Base-by-base conservation (phyloP, 2,113 vertebrate species). In the Semicossyphus pulcher region DNA sequence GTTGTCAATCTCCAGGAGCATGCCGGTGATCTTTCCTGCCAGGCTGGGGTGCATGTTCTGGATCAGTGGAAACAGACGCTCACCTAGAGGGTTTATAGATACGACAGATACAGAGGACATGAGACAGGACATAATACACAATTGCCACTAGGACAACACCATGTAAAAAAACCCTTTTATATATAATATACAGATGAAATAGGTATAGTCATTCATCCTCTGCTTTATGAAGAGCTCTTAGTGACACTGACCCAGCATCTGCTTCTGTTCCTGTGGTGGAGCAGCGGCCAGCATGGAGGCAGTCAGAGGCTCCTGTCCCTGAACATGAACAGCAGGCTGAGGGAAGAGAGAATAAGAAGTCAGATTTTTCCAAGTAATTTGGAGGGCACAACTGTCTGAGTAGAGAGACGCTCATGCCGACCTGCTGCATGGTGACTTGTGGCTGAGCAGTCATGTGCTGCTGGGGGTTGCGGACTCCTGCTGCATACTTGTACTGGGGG, bases 1-100 rank as follows among this genome's bases (percentile, higher is more conserved):
- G 89, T 99, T 99, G 92, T 99, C 97, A 66, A 99, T 99, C 92
- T 99, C 97, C 92, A 99, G 74, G 84, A 99, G 84, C 97, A 99
- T 99, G 68, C 97, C 97, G 23, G 97, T 99, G 92, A 99, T 99
- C 91, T 99, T 99, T 72, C 97, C 97, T 68, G 97, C 97, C 92
- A 99, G 94, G 88, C 91, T 96, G 56, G 95, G 96, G 81, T 99
- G 97, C 97, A 98, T 99, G 91, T 93, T 95, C 92, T 98, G 97
- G 92, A 99, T 99, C 64, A 99, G 92, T 14, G 97, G 97, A 86
- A 99, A 99, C 10, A 99, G 94, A 79, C 97, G 95, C 86, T 99
- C 97, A 85, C 97, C 97, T 99, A 49, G 54, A 45, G 36, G 63
- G 82, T 18, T 7, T 12, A 44, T 7, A 44, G 3, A 4, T 14